Percentiles rank a stretch among this genome's conserved stretches.
These are phyloP conservation scores for Neodontobutis hainanensis DNA, from an alignment of 2,113 vertebrate genomes.

Conservation along the genomic window DNA sequence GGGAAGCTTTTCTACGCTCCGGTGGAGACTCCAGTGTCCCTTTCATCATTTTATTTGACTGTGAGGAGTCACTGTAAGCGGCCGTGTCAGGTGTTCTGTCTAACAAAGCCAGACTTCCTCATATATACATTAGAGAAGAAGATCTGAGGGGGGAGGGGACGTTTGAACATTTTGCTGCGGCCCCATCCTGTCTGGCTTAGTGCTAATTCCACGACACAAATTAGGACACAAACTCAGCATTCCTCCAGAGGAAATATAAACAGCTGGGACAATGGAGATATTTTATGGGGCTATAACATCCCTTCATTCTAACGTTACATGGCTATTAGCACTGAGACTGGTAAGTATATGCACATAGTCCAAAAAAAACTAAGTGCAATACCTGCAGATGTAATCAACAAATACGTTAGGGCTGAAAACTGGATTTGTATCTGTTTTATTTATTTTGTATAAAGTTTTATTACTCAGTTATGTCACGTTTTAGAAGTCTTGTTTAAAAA, in stretches of 20 bases:
- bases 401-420: too few species aligned
- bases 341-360: too few species aligned
- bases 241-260: constrained; percentile 47
- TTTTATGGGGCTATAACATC: constrained; percentile 17
- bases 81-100: constrained; percentile 29
- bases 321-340: too few species aligned
- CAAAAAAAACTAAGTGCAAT: too few species aligned
- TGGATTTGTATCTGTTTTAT: too few species aligned
- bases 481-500: too few species aligned
- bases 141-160: constrained; percentile 36
- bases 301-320: background rate
- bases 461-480: too few species aligned
- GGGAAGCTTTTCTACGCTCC: constrained; percentile 35
- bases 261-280: constrained; percentile 21
- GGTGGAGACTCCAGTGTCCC: constrained; percentile 13
- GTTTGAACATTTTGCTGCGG: constrained; percentile 60
- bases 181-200: constrained; percentile 58
- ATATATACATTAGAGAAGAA: constrained; percentile 28
- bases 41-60: constrained; percentile 61
- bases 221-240: constrained; percentile 49
- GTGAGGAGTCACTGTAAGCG: constrained; percentile 14
- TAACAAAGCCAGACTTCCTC: constrained; percentile 34
- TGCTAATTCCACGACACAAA: constrained; percentile 55
- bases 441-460: too few species aligned
- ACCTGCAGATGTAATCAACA: too few species aligned